A percentile compares a stretch with the other conserved stretches of the same genome.
These are phyloP conservation scores for Rhodeus uyekii DNA, from an alignment of 2,797 vertebrate species.

Conservation along the genomic window DNA sequence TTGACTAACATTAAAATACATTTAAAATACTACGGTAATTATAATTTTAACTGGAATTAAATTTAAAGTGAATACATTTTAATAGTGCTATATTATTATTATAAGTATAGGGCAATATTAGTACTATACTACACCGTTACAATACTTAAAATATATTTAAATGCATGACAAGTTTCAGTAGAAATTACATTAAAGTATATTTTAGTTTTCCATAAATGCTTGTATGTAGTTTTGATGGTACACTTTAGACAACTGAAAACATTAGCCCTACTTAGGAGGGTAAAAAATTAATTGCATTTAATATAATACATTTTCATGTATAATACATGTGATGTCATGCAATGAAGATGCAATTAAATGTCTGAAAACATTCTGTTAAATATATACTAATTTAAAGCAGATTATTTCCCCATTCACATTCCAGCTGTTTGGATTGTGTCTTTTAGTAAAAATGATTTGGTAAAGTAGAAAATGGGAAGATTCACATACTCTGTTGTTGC, in stretches of 20 bases:
- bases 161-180: neutral
- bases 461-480: neutral
- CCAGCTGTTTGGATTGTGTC: neutral
- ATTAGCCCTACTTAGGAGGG: neutral
- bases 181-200: too few relatives aligned
- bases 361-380: neutral
- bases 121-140: neutral
- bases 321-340: too few relatives aligned
- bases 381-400: neutral
- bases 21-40: neutral
- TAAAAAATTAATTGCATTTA: neutral
- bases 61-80: neutral
- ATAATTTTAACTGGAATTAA: too few relatives aligned
- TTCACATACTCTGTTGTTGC: conserved; percentile 89
- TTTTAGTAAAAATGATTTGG: neutral
- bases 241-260: too few relatives aligned
- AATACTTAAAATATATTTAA: neutral
- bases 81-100: neutral
- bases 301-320: neutral
- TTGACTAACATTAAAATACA: neutral
- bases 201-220: too few relatives aligned
- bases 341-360: neutral
- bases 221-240: too few relatives aligned
- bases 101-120: neutral
- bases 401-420: neutral